Conservation (phyloP, 2,113 vertebrate genomes). For the Agapornis roseicollis region DNA sequence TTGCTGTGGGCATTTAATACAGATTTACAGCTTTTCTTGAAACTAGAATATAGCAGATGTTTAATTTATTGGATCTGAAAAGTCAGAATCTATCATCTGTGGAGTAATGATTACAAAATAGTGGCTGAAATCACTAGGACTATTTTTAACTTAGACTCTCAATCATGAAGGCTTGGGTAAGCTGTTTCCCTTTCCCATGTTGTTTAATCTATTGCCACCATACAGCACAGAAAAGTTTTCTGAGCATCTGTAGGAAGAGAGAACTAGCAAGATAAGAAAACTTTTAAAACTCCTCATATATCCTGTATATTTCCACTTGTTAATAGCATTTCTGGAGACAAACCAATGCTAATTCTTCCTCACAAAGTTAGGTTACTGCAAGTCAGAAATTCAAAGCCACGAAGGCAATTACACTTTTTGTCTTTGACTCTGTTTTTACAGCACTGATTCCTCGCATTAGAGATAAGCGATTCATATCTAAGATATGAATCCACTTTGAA, state of each 20-base stretch:
- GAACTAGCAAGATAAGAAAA: slow-evolving; percentile 30
- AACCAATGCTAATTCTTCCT: slow-evolving; percentile 35
- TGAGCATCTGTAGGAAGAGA: slow-evolving; percentile 44
- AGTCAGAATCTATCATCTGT: background rate
- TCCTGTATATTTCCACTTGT: slow-evolving; percentile 21
- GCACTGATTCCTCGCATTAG: background rate
- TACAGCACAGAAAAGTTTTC: slow-evolving; percentile 21
- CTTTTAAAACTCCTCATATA: slow-evolving; percentile 40
- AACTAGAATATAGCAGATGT: background rate
- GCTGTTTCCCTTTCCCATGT: slow-evolving; percentile 28
- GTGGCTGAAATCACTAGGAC: slow-evolving; percentile 43
- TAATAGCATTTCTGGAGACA: slow-evolving; percentile 44
- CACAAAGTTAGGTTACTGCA: slow-evolving; percentile 9
- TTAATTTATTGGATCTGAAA: slow-evolving; percentile 48
- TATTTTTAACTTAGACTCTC: slow-evolving; percentile 46
- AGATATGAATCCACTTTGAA: background rate
- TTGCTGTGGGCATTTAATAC: slow-evolving; percentile 63
- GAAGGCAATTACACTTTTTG: background rate
- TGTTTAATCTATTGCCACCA: slow-evolving; percentile 17
- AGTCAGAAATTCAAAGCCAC: slow-evolving; percentile 44
- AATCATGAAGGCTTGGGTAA: slow-evolving; percentile 27
- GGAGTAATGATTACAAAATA: slow-evolving; percentile 37
- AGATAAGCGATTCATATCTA: background rate
- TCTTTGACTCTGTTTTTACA: background rate
- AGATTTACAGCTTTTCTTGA: slow-evolving; percentile 43